Evolutionary conservation across 1,140 invertebrate species (phyloP).

Genomic region (Manduca sexta): DNA sequence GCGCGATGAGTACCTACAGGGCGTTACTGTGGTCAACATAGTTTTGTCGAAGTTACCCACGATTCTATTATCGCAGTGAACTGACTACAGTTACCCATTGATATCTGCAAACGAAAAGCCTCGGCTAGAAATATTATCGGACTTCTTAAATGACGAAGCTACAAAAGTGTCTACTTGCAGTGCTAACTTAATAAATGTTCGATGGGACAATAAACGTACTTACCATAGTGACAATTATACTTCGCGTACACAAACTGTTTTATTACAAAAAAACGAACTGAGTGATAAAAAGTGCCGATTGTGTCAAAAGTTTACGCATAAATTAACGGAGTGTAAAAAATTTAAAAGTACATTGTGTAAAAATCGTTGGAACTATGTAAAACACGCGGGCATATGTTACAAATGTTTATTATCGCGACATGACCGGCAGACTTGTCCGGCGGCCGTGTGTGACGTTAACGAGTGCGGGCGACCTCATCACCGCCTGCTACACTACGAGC

Average conservation of each 20-base stretch:
- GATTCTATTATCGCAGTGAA: conserved; percentile 15
- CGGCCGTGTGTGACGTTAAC: conserved; percentile 11
- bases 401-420: conserved; percentile 12
- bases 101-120: too few species aligned
- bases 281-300: conserved; percentile 6
- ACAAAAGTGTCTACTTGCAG: too few species aligned
- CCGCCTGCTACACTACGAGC: conserved; percentile 20
- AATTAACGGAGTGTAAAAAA: conserved; percentile 1
- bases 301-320: conserved; percentile 1
- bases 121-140: too few species aligned
- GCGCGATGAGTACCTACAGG: conserved; percentile 6
- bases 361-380: conserved; percentile 6
- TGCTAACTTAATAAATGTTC: too few species aligned
- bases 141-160: too few species aligned
- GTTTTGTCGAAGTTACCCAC: conserved; percentile 6
- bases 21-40: neutral
- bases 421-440: conserved; percentile 6
- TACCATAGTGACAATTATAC: too few species aligned
- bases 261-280: neutral
- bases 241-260: conserved; percentile 1
- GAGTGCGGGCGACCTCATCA: conserved; percentile 21
- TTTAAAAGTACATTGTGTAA: conserved; percentile 1
- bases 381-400: conserved; percentile 5
- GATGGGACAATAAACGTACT: too few species aligned
- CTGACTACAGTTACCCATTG: conserved; percentile 12